Conservation (phyloP, 2,888 invertebrate species). For the Himalopsyche japonica region DNA sequence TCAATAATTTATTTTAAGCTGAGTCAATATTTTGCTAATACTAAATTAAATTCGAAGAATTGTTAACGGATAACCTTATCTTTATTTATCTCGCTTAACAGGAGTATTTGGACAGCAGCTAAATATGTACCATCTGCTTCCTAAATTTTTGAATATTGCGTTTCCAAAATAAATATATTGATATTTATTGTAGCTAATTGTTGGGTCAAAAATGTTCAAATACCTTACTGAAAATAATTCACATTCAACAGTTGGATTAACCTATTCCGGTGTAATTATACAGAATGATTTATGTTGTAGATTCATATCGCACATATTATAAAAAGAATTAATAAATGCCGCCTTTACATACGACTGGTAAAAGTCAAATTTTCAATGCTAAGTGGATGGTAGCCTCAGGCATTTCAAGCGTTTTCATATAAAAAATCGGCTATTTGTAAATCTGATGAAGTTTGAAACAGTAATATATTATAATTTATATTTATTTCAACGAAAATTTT, state of each 20-base stretch:
- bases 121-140: not conserved
- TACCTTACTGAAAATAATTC: not conserved
- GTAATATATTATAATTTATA: too few relatives aligned
- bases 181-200: not conserved
- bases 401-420: not conserved
- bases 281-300: not conserved
- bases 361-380: not conserved
- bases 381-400: not conserved
- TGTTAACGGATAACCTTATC: not conserved
- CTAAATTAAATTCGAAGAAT: not conserved
- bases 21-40: not conserved
- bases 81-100: not conserved
- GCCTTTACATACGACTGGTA: not conserved
- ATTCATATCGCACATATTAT: not conserved
- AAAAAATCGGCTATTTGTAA: too few relatives aligned
- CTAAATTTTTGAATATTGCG: not conserved
- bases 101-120: not conserved
- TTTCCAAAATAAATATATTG: not conserved
- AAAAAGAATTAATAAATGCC: not conserved
- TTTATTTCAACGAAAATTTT: too few relatives aligned
- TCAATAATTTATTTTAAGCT: not conserved
- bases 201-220: not conserved
- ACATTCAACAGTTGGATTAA: not conserved
- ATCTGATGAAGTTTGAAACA: too few relatives aligned
- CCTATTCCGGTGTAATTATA: not conserved